A percentile compares a stretch with the other conserved stretches of the same genome.
Conservation (phyloP, 2,797 vertebrate species). For the Tenualosa thibaudeaui region DNA sequence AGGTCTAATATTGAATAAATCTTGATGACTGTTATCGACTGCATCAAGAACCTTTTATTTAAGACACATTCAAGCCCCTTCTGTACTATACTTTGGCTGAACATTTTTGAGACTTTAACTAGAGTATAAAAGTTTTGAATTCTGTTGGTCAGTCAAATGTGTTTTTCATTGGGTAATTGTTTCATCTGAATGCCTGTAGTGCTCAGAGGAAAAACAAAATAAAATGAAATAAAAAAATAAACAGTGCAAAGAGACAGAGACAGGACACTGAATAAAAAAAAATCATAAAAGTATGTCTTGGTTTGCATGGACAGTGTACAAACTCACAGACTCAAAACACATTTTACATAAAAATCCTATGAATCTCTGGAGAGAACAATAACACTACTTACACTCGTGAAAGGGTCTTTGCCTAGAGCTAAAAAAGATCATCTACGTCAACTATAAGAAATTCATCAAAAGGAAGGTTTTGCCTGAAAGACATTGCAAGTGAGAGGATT, state of each 20-base stretch:
- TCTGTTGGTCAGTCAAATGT: slow-evolving; percentile 2
- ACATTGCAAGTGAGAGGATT: slow-evolving; percentile 67
- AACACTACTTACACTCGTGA: slow-evolving; percentile 57
- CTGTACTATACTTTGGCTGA: background rate
- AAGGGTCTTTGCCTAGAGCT: slow-evolving; percentile 63
- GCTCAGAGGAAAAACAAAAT: background rate
- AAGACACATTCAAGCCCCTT: background rate
- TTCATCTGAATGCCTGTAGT: slow-evolving; percentile 10
- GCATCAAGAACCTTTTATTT: background rate
- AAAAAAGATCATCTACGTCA: slow-evolving; percentile 61
- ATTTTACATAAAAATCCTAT: slow-evolving; percentile 42
- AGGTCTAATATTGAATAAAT: background rate
- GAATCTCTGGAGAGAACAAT: slow-evolving; percentile 50
- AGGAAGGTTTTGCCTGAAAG: slow-evolving; percentile 48
- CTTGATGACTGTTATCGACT: background rate
- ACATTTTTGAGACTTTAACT: background rate
- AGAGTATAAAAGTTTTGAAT: background rate
- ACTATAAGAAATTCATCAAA: slow-evolving; percentile 62
- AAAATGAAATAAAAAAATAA: slow-evolving; percentile 10
- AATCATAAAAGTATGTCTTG: slow-evolving; percentile 40
- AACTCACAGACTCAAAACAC: slow-evolving; percentile 55
- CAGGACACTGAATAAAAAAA: slow-evolving; percentile 34
- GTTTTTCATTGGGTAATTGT: background rate
- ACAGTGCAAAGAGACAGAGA: slow-evolving; percentile 41
- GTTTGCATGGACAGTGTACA: slow-evolving; percentile 49